Percentiles rank a stretch among this genome's conserved stretches.
Conservation (phyloP, 2,797 vertebrate species). For the Ispidina picta region DNA sequence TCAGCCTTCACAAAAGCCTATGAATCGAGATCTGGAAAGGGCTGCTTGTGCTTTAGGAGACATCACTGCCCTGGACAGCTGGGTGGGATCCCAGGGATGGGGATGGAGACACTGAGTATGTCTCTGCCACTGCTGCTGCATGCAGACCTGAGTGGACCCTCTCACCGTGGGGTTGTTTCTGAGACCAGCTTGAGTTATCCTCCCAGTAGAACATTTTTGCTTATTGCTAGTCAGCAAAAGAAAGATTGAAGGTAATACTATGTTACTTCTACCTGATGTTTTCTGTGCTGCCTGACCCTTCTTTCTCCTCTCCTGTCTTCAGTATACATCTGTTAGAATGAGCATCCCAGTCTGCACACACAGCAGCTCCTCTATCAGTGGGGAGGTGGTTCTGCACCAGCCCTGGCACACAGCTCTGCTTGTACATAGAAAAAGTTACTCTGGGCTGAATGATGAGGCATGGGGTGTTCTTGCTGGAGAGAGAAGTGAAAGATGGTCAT, state of each 20-base stretch:
- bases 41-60: background rate
- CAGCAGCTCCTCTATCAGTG: background rate
- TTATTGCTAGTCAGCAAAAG: background rate
- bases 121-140: background rate
- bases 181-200: background rate
- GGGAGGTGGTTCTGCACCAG: background rate
- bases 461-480: background rate
- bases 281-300: background rate
- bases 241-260: background rate
- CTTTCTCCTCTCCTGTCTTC: background rate
- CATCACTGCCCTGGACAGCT: background rate
- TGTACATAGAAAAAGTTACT: background rate
- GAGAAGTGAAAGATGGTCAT: background rate
- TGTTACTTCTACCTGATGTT: background rate
- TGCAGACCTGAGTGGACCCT: accelerated
- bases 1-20: background rate
- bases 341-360: background rate
- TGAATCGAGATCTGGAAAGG: background rate
- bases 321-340: background rate
- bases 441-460: background rate
- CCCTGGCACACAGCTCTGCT: background rate
- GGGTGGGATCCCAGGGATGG: accelerated
- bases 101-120: background rate
- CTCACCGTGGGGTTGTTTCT: background rate
- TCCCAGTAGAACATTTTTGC: background rate